These are phyloP conservation scores for Rhagoletis zephyria DNA, from an alignment of 1,140 invertebrate genomes.

Conservation along the genomic window DNA sequence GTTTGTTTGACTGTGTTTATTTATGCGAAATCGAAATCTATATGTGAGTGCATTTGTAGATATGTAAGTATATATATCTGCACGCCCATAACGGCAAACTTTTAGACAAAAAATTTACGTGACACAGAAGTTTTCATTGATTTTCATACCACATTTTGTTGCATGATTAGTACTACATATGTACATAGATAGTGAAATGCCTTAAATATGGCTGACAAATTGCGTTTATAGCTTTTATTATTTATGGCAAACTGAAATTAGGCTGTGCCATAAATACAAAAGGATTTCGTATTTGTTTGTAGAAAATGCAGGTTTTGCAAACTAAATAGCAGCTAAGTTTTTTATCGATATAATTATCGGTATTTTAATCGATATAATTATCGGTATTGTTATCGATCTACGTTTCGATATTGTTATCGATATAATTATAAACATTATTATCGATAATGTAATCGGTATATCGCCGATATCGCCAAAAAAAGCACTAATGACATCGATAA, in stretches of 20 bases:
- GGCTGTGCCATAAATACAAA: no score
- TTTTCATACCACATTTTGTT: constrained; percentile 38
- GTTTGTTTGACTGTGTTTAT: not conserved
- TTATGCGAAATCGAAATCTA: not conserved
- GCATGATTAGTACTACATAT: not conserved
- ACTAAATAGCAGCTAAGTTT: no score
- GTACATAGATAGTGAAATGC: not conserved
- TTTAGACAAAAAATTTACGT: not conserved
- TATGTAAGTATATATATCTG: not conserved
- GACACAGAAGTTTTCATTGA: constrained; percentile 27
- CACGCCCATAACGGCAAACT: not conserved
- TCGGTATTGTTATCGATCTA: no score
- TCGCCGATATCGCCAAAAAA: no score
- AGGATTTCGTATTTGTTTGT: no score
- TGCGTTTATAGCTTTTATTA: not conserved
- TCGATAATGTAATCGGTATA: no score
- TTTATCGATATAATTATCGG: no score
- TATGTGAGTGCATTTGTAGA: not conserved
- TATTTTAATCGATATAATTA: no score
- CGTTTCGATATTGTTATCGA: no score
- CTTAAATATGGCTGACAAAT: constrained; percentile 1
- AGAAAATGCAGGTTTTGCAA: no score
- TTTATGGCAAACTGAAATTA: not conserved
- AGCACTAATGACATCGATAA: no score
- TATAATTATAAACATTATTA: no score